phyloP scores from a whole-genome alignment of 2,113 vertebrate species.

The Chloropsis cyanopogon region DNA sequence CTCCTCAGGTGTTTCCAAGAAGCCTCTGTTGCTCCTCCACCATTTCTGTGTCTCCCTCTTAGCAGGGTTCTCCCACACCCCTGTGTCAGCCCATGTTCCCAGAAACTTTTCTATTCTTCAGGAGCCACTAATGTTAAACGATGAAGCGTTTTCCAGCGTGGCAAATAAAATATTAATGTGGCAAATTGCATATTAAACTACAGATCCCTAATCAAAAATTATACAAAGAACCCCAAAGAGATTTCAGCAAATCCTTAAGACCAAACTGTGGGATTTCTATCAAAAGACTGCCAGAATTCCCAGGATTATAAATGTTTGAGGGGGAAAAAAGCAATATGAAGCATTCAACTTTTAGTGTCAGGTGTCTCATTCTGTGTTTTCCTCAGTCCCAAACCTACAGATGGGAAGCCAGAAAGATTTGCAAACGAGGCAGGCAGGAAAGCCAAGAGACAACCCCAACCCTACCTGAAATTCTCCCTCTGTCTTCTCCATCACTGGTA shows the following conservation, averaged over 20 bases:
- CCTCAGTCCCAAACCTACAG: background rate
- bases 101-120: background rate
- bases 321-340: background rate
- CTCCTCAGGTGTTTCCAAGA: background rate
- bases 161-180: background rate
- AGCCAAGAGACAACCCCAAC: background rate
- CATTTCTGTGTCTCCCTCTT: background rate
- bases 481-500: background rate
- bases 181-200: background rate
- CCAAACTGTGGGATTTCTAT: background rate
- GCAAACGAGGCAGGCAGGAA: background rate
- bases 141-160: fast-evolving
- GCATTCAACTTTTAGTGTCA: background rate
- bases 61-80: background rate
- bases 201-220: background rate
- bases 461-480: background rate
- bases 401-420: background rate
- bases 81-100: background rate
- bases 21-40: background rate
- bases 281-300: background rate
- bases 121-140: background rate
- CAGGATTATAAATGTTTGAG: background rate
- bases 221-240: background rate
- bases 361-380: background rate
- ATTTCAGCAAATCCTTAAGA: background rate